Conservation (phyloP, 92 coral and sea anemone species). For the Siderastrea siderea region DNA sequence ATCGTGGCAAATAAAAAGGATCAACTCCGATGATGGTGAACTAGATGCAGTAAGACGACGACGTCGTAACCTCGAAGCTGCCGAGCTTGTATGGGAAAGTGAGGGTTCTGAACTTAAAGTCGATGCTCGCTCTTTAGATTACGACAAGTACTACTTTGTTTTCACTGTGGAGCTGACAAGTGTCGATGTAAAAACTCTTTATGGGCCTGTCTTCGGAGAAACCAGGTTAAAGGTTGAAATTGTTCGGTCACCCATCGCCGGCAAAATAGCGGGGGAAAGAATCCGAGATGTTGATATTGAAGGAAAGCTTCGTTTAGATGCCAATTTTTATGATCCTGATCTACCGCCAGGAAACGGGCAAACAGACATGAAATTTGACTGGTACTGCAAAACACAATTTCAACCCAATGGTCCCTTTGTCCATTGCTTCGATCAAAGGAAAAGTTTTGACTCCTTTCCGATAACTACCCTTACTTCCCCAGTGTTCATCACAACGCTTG, state of each 20-base stretch:
- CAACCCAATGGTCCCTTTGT: slow-evolving; percentile 9
- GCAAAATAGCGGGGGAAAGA: slow-evolving; percentile 62
- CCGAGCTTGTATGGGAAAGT: not conserved
- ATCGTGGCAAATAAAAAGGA: slow-evolving; percentile 10
- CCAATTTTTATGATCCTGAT: slow-evolving; percentile 82
- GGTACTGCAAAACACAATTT: slow-evolving; percentile 73
- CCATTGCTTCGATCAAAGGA: slow-evolving; percentile 24
- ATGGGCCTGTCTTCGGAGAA: slow-evolving; percentile 67
- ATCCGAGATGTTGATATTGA: slow-evolving; percentile 57
- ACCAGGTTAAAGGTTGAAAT: slow-evolving; percentile 39
- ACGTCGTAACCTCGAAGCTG: not conserved
- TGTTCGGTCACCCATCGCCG: slow-evolving; percentile 55
- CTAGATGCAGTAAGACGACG: not conserved
- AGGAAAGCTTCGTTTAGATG: slow-evolving; percentile 62
- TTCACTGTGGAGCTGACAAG: slow-evolving; percentile 62
- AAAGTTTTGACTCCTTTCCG: slow-evolving; percentile 1
- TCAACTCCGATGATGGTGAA: not conserved
- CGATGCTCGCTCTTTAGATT: slow-evolving; percentile 29
- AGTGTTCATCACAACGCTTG: slow-evolving; percentile 57
- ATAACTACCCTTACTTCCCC: slow-evolving; percentile 4
- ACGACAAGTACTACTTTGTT: slow-evolving; percentile 60
- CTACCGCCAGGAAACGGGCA: slow-evolving; percentile 18
- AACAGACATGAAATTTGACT: slow-evolving; percentile 43
- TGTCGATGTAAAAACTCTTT: slow-evolving; percentile 56
- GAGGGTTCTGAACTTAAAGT: slow-evolving; percentile 4